Evolutionary conservation across 1,140 invertebrate genomes (phyloP).

Genomic region (Zaprionus taronus): DNA sequence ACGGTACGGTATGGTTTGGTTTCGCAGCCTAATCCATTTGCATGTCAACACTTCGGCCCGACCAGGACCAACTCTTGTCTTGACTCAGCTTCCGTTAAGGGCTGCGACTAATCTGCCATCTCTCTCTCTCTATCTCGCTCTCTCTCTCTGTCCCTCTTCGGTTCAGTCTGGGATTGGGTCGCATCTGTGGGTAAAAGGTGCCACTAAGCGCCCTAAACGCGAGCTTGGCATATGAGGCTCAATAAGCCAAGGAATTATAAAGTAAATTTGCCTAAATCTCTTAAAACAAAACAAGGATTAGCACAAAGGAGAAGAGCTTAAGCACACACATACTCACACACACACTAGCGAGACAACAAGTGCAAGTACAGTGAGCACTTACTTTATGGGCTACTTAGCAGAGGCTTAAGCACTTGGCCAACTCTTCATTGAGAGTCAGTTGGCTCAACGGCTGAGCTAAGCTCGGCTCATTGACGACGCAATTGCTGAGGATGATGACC

Average conservation of each 20-base stretch:
- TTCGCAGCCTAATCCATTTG: conserved; percentile 67
- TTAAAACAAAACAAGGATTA: conserved; percentile 53
- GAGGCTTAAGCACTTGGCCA: conserved; percentile 28
- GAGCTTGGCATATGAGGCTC: conserved; percentile 52
- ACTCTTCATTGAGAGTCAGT: conserved; percentile 50
- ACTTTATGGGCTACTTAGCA: conserved; percentile 11
- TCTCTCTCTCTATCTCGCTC: not conserved
- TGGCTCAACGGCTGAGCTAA: conserved; percentile 22
- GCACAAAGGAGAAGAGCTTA: conserved; percentile 9
- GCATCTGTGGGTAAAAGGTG: conserved; percentile 46
- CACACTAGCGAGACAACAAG: not conserved
- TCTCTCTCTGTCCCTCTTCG: not conserved
- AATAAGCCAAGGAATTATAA: conserved; percentile 80
- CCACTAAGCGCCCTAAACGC: conserved; percentile 73
- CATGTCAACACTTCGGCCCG: conserved; percentile 65
- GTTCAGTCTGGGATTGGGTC: not conserved
- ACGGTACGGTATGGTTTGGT: conserved; percentile 3
- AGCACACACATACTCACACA: not conserved
- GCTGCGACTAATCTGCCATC: conserved; percentile 39
- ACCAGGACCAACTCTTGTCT: conserved; percentile 1
- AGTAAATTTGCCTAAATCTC: conserved; percentile 80
- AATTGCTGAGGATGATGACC: too few species aligned
- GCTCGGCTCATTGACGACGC: conserved; percentile 16
- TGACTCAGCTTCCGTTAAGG: conserved; percentile 57
- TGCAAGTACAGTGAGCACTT: conserved; percentile 28